Percentiles rank a stretch among this genome's conserved stretches.
These are phyloP conservation scores for Sipha flava DNA, from an alignment of 1,140 invertebrate genomes.

Conservation along the genomic window DNA sequence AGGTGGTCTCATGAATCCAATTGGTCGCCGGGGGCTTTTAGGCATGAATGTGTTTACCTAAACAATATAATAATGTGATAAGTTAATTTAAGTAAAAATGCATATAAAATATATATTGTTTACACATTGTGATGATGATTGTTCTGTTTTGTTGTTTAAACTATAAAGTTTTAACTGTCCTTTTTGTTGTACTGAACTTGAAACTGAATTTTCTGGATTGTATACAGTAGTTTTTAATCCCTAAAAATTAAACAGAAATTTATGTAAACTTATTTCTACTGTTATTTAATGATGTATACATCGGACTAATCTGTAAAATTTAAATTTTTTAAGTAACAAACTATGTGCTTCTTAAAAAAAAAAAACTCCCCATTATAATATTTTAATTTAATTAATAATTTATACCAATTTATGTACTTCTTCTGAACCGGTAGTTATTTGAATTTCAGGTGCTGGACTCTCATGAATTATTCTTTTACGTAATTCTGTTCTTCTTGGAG, in stretches of 20 bases:
- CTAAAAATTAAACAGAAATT: background rate
- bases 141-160: background rate
- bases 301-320: too few species aligned
- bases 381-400: background rate
- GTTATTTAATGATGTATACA: background rate
- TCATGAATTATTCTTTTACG: conserved; percentile 10
- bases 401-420: background rate
- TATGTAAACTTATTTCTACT: background rate
- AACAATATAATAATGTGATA: background rate
- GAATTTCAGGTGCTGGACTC: conserved; percentile 10
- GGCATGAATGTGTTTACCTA: conserved; percentile 16
- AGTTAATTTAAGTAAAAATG: background rate
- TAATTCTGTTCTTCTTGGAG: conserved; percentile 12
- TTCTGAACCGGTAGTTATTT: background rate
- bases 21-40: conserved; percentile 7
- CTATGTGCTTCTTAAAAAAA: too few species aligned
- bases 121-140: conserved; percentile 9
- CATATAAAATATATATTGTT: background rate
- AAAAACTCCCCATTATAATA: too few species aligned
- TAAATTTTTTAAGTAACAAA: too few species aligned
- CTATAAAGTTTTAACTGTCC: background rate
- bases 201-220: background rate
- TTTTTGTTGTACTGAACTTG: background rate
- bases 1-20: conserved; percentile 15
- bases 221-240: background rate